Base-by-base conservation (phyloP, 2,113 vertebrate species). In the Leucoraja erinaceus region DNA sequence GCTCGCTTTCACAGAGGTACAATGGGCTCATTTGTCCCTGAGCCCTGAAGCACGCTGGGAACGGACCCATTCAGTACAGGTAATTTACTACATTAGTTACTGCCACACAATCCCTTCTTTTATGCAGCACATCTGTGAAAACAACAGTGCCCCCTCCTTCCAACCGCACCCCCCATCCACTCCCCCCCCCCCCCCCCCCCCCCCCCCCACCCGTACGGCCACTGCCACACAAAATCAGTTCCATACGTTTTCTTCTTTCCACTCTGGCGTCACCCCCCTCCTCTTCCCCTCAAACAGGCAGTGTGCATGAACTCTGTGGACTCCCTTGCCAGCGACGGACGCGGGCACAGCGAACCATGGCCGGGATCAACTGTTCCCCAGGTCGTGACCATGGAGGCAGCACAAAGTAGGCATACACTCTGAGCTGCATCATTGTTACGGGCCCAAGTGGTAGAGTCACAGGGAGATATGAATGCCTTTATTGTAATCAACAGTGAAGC, bases 71-170 rank as follows among this genome's bases (percentile, higher is more conserved):
- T 72, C 88, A 91, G 88, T 20, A 38, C 63, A 72, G 88, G 88
- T 91, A 91, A 91, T 91, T 91, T 91, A 91, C 63, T 90, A 31
- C 86, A 90, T 66, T 70, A 90, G 86, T 90, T 66, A 70, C 66
- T 72, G 66, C 66, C 66, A 38, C 88, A 91, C 88, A 91, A 91
- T 91, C 66, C 88, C 20, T 33, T 72, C 88, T 72, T 91, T 91
- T 91, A 91, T 91, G 38, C 88, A 70, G 88, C 88, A 91, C 88
- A 91, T 91, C 88, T 91, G 88, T 91, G 33, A 91, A 91, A 91
- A 91, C 66, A 91, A 7, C 88, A 90, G 61, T 90, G n/a, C 86
- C 86, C 66, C 86, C 86, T 31, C 25, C 92, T 78, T 54, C n/a
- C 92, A 75, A n/a, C 70, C 70, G 66, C 70, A 18, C 18, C 92